These are phyloP conservation scores for Notarius lentiginosus DNA, from an alignment of 2,113 vertebrate species.

Conservation along the genomic window DNA sequence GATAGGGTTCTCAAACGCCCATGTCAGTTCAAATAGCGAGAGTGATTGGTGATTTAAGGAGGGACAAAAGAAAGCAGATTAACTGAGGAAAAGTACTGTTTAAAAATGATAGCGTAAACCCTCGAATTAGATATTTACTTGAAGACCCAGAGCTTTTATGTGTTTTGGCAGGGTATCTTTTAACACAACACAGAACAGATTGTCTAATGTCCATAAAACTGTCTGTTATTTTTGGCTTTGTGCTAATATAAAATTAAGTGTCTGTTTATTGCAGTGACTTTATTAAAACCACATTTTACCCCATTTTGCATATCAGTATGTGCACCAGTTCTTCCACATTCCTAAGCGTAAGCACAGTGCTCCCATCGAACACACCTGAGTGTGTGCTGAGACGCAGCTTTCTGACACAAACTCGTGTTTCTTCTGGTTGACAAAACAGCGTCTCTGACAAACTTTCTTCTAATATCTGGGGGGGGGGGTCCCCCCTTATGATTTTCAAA, in stretches of 20 bases:
- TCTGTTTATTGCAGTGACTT: neutral
- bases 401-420: neutral
- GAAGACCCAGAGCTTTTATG: neutral
- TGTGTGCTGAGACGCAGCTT: neutral
- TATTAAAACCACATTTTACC: constrained; percentile 17
- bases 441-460: neutral
- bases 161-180: constrained; percentile 24
- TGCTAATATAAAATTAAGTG: constrained; percentile 19
- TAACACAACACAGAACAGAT: constrained; percentile 30
- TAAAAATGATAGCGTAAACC: neutral
- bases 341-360: constrained; percentile 9
- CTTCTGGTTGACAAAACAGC: neutral
- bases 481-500: neutral
- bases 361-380: neutral
- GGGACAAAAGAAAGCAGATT: constrained; percentile 3
- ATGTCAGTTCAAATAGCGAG: neutral
- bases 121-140: constrained; percentile 8
- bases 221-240: constrained; percentile 10
- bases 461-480: no score
- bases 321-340: constrained; percentile 6
- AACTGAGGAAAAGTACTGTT: constrained; percentile 1
- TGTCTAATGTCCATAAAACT: constrained; percentile 16
- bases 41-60: neutral
- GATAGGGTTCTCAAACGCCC: neutral
- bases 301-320: constrained; percentile 12